A percentile compares a stretch with the other conserved stretches of the same genome.
Evolutionary conservation across 2,113 vertebrate genomes (phyloP).

Genomic region (Cnemophilus loriae): DNA sequence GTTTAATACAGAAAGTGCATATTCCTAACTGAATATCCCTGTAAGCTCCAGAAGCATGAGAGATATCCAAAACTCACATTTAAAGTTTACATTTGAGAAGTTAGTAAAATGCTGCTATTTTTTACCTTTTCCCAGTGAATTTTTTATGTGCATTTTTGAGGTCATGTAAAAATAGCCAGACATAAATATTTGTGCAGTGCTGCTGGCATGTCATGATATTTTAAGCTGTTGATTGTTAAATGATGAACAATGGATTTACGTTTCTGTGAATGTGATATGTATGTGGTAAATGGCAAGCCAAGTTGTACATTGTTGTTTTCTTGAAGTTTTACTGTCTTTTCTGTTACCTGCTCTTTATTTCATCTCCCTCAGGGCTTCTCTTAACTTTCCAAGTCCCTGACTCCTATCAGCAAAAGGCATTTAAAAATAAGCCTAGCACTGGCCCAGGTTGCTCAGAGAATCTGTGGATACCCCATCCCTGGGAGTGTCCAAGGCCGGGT

Average conservation of each 20-base stretch:
- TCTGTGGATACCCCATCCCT: neutral
- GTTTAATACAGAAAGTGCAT: neutral
- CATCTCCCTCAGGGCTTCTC: neutral
- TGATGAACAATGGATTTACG: neutral
- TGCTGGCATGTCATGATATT: neutral
- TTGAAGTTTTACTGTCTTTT: neutral
- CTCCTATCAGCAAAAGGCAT: neutral
- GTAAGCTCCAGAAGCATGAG: neutral
- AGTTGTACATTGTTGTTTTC: neutral
- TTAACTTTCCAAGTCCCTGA: neutral
- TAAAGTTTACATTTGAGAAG: neutral
- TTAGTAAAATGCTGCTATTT: conserved; percentile 11
- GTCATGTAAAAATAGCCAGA: neutral
- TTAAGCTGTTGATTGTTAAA: neutral
- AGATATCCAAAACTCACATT: neutral
- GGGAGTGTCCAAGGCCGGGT: neutral
- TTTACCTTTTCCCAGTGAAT: neutral
- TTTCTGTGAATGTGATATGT: neutral
- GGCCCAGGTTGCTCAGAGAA: neutral
- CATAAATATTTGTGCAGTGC: neutral
- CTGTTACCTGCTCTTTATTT: neutral
- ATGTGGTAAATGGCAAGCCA: neutral
- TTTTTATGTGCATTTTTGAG: conserved; percentile 27
- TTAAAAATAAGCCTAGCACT: neutral
- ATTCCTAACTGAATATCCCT: neutral